Conservation (phyloP, 2,113 vertebrate genomes). For the Podarcis raffonei region DNA sequence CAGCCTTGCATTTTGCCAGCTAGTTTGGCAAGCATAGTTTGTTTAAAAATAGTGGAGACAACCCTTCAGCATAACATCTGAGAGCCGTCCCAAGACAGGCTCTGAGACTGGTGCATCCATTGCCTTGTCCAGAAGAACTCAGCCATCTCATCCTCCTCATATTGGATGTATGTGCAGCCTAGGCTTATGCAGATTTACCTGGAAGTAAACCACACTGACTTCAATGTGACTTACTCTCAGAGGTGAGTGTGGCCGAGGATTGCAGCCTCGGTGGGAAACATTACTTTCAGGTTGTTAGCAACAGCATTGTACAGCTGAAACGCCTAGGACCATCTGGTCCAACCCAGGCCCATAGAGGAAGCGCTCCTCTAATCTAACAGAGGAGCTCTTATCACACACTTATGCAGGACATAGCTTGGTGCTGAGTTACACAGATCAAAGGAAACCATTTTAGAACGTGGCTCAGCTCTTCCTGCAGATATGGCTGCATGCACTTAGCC, state of each 20-base stretch:
- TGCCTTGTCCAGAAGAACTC: not conserved
- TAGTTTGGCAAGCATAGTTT: not conserved
- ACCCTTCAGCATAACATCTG: not conserved
- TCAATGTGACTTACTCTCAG: not conserved
- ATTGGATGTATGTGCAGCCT: not conserved
- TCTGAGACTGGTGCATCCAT: not conserved
- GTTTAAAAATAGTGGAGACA: not conserved
- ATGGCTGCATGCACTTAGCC: conserved; percentile 6
- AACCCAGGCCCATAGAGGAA: not conserved
- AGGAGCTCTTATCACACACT: not conserved
- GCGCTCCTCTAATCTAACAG: conserved; percentile 8
- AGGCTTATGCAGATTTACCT: not conserved
- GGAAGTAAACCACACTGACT: not conserved
- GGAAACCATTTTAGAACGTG: not conserved
- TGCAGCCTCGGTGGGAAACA: not conserved
- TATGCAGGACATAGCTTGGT: not conserved
- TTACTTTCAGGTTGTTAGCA: not conserved
- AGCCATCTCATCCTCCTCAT: not conserved
- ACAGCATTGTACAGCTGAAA: not conserved
- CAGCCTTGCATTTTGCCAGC: not conserved
- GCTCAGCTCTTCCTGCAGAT: conserved; percentile 12
- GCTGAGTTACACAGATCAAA: conserved; percentile 28
- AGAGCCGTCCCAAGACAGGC: not conserved
- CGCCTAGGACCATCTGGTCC: conserved; percentile 1
- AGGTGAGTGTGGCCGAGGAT: not conserved